Evolutionary conservation across 1,140 invertebrate genomes (phyloP).

Genomic region (Macrotrachela quadricornifera): DNA sequence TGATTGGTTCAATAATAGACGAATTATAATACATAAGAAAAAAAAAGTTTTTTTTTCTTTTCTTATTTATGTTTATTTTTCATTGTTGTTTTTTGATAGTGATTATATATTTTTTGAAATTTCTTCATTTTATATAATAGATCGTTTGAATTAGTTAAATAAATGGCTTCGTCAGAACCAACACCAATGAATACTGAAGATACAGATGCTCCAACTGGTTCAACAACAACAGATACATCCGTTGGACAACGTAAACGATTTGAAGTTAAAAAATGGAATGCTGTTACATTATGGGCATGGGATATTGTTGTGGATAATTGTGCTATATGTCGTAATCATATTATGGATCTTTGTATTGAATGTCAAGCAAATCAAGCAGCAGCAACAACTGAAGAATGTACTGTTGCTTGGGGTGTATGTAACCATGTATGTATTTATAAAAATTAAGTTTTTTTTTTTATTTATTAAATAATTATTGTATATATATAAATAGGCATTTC

Average conservation of each 20-base stretch:
- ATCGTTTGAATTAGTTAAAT: no score
- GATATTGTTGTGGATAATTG: conserved; percentile 99
- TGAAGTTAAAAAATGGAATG: conserved; percentile 96
- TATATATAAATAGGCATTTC: conserved; percentile 70
- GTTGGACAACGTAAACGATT: conserved; percentile 60
- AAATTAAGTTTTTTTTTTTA: not conserved
- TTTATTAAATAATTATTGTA: not conserved
- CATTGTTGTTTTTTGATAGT: no score
- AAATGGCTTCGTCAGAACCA: no score
- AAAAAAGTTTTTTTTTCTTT: no score
- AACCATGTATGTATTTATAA: conserved; percentile 46
- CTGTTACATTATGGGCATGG: conserved; percentile 92
- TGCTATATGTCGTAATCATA: conserved; percentile 97
- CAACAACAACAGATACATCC: no score
- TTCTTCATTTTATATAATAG: no score
- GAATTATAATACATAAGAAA: no score
- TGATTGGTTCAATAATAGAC: no score
- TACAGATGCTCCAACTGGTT: no score
- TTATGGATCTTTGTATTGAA: conserved; percentile 98
- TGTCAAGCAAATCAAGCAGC: conserved; percentile 98
- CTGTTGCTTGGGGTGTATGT: conserved; percentile 97
- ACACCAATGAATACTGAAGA: no score
- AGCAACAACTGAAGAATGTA: conserved; percentile 92
- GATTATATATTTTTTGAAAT: no score
- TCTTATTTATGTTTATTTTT: no score